Base-by-base conservation (phyloP, 2,113 vertebrate species). In the Takifugu bimaculatus region DNA sequence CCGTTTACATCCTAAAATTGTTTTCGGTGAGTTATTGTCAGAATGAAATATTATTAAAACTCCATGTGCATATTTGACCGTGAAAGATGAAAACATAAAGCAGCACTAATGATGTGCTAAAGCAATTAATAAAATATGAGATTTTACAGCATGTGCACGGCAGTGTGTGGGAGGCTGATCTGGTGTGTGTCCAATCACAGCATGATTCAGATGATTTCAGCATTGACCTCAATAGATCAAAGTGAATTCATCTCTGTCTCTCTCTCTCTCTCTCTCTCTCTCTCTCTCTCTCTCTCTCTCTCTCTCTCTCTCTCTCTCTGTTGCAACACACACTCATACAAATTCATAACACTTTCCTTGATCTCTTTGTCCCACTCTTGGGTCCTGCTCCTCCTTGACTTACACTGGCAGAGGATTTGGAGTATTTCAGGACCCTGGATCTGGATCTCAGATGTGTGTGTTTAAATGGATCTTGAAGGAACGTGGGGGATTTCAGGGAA, bases 211-310 rank as follows among this genome's bases (percentile, higher is more conserved):
- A 78, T 70, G 61, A 74, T 63, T 86, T 80, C 58, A 59, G 74
- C 59, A 58, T 75, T 90, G 83, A 88, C 86, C 86, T 88, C 79
- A 88, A 88, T 87, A 88, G 83, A 89, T 89, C 86, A 87, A 87
- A 89, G 82, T 77, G 70, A 85, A 80, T 86, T 87, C 54, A 48
- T 47, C 60, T 78, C 63, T 13, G 63, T 47, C 48, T 44, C 49
- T 42, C 65, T 28, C 61, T 35, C 50, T 44, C 26, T 53, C 20
- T 32, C 43, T 47, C 68, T 57, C 51, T n/a, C 48, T 27, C 65
- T 45, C 20, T 54, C 32, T 27, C 27, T 11, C 28, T 4, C 26
- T 43, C 48, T n/a, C 26, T 12, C 57, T 5, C 13, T n/a, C 47
- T 1, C 32, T n/a, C 20, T 20, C 20, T 20, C 20, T 20, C 20